Conservation (phyloP, 2,113 vertebrate genomes). For the Boleophthalmus pectinirostris region DNA sequence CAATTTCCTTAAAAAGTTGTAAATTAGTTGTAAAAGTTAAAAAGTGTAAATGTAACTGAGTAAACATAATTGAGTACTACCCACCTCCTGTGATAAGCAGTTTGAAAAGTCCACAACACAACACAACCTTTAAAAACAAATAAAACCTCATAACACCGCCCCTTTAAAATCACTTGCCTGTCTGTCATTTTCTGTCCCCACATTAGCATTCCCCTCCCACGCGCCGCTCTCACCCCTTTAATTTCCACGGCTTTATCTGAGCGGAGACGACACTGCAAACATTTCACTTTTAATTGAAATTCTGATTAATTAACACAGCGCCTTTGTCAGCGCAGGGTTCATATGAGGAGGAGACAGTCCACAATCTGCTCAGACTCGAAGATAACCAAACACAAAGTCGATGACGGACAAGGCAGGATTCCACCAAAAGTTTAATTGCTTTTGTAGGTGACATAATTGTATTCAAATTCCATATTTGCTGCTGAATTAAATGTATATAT, state of each 20-base stretch:
- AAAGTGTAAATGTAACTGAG: too few relatives aligned
- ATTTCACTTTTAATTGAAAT: constrained; percentile 4
- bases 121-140: background rate
- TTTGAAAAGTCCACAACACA: background rate
- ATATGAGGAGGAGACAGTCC: background rate
- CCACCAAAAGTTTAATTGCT: background rate
- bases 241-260: background rate
- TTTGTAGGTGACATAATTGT: background rate
- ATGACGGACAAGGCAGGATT: background rate
- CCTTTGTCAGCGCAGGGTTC: background rate
- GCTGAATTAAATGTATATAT: too few relatives aligned
- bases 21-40: too few relatives aligned
- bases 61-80: too few relatives aligned
- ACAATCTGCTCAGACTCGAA: background rate
- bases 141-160: background rate
- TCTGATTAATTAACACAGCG: background rate
- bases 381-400: background rate
- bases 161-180: background rate
- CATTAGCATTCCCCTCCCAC: background rate
- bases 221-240: background rate
- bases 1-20: too few relatives aligned
- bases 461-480: background rate
- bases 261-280: background rate
- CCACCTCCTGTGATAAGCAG: too few relatives aligned
- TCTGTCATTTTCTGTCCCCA: background rate